These are phyloP conservation scores for Stegophylla sp. DNA, from an alignment of 2,888 invertebrate species.

Conservation along the genomic window DNA sequence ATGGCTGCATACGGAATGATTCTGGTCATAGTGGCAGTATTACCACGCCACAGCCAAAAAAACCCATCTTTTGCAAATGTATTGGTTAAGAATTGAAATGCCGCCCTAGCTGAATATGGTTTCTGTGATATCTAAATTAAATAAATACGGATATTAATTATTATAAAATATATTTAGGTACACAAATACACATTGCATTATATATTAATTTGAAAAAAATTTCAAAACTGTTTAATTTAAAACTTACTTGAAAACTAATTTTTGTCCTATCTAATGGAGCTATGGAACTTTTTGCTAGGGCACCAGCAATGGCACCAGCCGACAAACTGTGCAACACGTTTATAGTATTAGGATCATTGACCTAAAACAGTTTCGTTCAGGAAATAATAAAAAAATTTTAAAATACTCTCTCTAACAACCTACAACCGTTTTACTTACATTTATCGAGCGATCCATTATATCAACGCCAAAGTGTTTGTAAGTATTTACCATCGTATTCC, in stretches of 20 bases:
- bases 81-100: slow-evolving; percentile 72
- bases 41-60: slow-evolving; percentile 91
- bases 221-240: too few species aligned
- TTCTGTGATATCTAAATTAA: slow-evolving; percentile 68
- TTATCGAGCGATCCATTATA: slow-evolving; percentile 20
- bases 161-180: not conserved
- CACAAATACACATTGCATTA: not conserved
- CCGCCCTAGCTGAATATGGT: slow-evolving; percentile 77
- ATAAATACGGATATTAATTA: not conserved
- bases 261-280: slow-evolving; percentile 97
- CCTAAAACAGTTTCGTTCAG: slow-evolving; percentile 7
- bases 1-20: slow-evolving; percentile 97
- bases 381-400: not conserved
- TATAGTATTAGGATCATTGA: slow-evolving; percentile 64
- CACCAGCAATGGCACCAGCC: slow-evolving; percentile 93
- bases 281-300: slow-evolving; percentile 92
- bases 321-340: slow-evolving; percentile 81
- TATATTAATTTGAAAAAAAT: too few species aligned
- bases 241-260: slow-evolving; percentile 95
- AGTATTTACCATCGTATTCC: slow-evolving; percentile 22
- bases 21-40: slow-evolving; percentile 97
- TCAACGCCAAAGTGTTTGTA: not conserved
- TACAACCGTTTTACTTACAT: too few species aligned
- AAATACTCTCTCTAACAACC: too few species aligned
- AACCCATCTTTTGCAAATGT: slow-evolving; percentile 81